phyloP scores from a whole-genome alignment of 2,888 invertebrate genomes.

The Neria commutata region DNA sequence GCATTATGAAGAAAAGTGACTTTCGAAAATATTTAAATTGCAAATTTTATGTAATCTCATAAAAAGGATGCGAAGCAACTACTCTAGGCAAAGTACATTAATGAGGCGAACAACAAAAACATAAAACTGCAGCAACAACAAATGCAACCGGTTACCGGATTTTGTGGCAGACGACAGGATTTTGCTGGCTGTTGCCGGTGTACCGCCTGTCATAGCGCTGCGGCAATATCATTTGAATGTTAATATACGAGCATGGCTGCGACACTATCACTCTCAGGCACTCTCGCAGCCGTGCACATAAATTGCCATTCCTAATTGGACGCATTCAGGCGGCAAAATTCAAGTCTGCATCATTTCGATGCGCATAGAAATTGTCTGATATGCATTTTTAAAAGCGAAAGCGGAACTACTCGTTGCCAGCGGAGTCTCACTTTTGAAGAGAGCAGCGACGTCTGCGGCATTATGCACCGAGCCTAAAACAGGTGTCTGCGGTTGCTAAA shows the following conservation, averaged over 20 bases:
- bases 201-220: not conserved
- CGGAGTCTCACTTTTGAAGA: too few relatives aligned
- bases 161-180: not conserved
- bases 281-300: conserved; percentile 33
- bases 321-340: conserved; percentile 35
- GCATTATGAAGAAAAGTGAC: too few relatives aligned
- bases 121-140: not conserved
- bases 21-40: too few relatives aligned
- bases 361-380: conserved; percentile 40
- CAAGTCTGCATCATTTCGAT: not conserved
- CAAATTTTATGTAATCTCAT: too few relatives aligned
- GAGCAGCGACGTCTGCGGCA: too few relatives aligned
- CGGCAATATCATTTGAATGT: conserved; percentile 13
- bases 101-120: conserved; percentile 1
- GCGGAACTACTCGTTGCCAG: conserved; percentile 32
- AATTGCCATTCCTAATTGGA: conserved; percentile 47
- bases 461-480: too few relatives aligned
- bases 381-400: conserved; percentile 53
- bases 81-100: too few relatives aligned
- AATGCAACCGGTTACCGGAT: not conserved
- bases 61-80: too few relatives aligned
- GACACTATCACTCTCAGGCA: conserved; percentile 11
- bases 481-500: too few relatives aligned
- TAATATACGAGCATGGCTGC: conserved; percentile 15
- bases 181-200: not conserved